Conservation (phyloP, 2,888 invertebrate species). For the Bursaphelenchus okinawaensis region DNA sequence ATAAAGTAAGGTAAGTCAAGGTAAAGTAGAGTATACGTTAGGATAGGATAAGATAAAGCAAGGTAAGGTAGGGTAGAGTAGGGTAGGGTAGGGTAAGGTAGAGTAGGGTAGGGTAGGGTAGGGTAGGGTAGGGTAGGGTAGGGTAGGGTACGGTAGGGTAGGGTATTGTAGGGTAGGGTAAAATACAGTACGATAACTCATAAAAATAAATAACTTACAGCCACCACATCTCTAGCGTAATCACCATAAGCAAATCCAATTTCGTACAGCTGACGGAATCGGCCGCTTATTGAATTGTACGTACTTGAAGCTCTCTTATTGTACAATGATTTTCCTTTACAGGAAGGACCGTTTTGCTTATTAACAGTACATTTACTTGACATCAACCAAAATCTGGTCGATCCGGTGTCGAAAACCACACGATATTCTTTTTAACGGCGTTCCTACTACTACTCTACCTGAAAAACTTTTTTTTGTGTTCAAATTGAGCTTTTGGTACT, state of each 20-base stretch:
- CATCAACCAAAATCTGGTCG: conserved; percentile 4
- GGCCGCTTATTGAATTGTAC: background rate
- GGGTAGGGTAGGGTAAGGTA: too few species aligned
- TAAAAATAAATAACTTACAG: background rate
- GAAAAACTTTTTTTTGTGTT: too few species aligned
- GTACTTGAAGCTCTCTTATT: background rate
- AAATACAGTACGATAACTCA: too few species aligned
- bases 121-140: too few species aligned
- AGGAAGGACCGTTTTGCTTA: background rate
- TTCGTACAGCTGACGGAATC: conserved; percentile 1
- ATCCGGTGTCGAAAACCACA: background rate
- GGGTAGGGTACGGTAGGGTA: too few species aligned
- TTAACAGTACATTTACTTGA: background rate
- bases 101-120: too few species aligned
- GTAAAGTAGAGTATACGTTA: too few species aligned
- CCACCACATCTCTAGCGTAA: conserved; percentile 1
- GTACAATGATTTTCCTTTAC: conserved; percentile 1
- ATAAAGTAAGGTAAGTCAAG: too few species aligned
- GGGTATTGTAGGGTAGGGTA: too few species aligned
- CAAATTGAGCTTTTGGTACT: too few species aligned
- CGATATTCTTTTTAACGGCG: background rate
- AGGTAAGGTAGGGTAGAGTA: too few species aligned
- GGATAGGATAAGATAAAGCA: too few species aligned
- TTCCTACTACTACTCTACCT: conserved; percentile 1
- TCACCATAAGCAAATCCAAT: conserved; percentile 6